These are phyloP conservation scores for Melolontha melolontha DNA, from an alignment of 2,888 invertebrate species.

Conservation along the genomic window DNA sequence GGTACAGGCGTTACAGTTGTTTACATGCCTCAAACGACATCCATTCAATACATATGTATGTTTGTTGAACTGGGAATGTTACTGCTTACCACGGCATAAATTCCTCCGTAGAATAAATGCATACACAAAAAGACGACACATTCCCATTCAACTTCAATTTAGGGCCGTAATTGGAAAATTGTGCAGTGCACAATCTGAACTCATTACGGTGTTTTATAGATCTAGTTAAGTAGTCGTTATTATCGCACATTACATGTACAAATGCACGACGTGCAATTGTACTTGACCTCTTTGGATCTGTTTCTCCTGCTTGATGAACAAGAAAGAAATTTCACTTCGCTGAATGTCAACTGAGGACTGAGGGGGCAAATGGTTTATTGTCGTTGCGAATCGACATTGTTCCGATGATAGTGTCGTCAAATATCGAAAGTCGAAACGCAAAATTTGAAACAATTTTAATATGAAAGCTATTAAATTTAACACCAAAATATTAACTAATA, in stretches of 20 bases:
- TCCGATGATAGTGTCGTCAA: conserved; percentile 2
- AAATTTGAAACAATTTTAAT: no score
- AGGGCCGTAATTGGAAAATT: conserved; percentile 12
- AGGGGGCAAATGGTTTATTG: not conserved
- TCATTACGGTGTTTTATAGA: conserved; percentile 11
- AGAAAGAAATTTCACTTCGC: conserved; percentile 16
- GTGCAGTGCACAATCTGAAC: conserved; percentile 12
- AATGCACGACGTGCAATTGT: conserved; percentile 3
- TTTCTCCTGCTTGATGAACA: conserved; percentile 8
- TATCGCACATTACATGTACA: conserved; percentile 1
- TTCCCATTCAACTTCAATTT: conserved; percentile 17
- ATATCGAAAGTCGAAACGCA: not conserved
- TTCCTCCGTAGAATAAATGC: not conserved
- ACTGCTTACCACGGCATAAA: no score
- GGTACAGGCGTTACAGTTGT: no score
- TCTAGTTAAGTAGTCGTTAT: conserved; percentile 2
- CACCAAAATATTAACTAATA: no score
- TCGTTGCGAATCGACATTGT: not conserved
- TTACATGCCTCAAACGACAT: no score
- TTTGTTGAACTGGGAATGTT: no score
- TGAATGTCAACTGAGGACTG: not conserved
- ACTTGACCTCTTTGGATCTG: conserved; percentile 4
- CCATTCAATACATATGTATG: no score
- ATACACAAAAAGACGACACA: conserved; percentile 7
- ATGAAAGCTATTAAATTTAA: no score